Evolutionary conservation across 1,140 invertebrate genomes (phyloP).

Genomic region (Drosophila virilis): DNA sequence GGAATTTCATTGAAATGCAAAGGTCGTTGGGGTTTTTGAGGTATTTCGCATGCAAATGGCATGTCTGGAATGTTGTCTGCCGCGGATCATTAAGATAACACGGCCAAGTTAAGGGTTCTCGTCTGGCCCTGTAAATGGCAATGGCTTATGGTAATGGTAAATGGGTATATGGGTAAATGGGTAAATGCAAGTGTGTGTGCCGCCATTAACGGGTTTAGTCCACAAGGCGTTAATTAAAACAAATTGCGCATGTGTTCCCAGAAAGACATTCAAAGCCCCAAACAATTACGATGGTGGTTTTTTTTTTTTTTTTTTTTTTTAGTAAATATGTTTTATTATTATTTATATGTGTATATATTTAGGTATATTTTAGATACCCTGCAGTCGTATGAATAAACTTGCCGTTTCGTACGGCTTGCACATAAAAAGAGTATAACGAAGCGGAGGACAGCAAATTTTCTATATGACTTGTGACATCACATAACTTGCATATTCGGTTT

Average conservation of each 20-base stretch:
- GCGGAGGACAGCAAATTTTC: too few relatives aligned
- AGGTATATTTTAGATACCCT: constrained; percentile 22
- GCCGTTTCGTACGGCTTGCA: background rate
- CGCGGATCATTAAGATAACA: constrained; percentile 25
- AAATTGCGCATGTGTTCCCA: constrained; percentile 50
- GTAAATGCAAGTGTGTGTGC: constrained; percentile 9
- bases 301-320: constrained; percentile 5
- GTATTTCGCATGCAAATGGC: constrained; percentile 42
- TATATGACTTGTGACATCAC: background rate
- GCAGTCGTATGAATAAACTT: too few relatives aligned
- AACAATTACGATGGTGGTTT: constrained; percentile 24
- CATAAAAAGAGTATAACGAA: too few relatives aligned
- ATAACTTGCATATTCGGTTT: background rate
- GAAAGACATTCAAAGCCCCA: constrained; percentile 31
- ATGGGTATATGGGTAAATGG: background rate
- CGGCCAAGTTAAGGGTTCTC: constrained; percentile 9
- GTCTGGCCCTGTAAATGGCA: constrained; percentile 35
- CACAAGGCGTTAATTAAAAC: constrained; percentile 59
- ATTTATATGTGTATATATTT: constrained; percentile 12
- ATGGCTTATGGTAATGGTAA: constrained; percentile 6
- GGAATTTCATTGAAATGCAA: constrained; percentile 31
- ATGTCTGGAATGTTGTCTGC: constrained; percentile 16
- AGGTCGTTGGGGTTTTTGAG: background rate
- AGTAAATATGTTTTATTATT: constrained; percentile 27
- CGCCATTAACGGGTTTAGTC: constrained; percentile 16